A percentile compares a stretch with the other conserved stretches of the same genome.
Conservation (phyloP, 2,797 vertebrate species). For the Pipistrellus nathusii region DNA sequence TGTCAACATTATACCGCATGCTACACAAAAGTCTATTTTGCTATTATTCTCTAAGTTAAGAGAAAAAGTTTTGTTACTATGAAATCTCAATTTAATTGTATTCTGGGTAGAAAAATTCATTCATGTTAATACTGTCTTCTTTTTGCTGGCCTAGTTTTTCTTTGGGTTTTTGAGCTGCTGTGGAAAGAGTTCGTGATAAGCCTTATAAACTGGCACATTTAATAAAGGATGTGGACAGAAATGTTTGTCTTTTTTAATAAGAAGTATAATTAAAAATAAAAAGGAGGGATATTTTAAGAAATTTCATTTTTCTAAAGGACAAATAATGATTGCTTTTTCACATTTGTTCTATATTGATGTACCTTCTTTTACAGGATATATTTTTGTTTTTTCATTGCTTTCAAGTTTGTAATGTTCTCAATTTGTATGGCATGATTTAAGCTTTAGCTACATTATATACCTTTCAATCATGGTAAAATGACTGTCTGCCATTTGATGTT, state of each 20-base stretch:
- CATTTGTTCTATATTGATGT: neutral
- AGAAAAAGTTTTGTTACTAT: constrained; percentile 65
- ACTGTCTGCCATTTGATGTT: constrained; percentile 18
- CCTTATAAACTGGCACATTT: constrained; percentile 62
- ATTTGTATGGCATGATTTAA: constrained; percentile 55
- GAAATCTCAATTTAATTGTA: constrained; percentile 74
- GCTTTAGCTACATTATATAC: constrained; percentile 50
- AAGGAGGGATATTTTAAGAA: neutral
- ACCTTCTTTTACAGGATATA: neutral
- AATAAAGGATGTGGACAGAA: constrained; percentile 51
- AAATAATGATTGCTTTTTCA: constrained; percentile 60
- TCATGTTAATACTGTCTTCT: constrained; percentile 72
- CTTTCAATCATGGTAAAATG: constrained; percentile 48
- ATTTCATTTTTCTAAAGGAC: constrained; percentile 60
- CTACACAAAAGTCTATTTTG: constrained; percentile 78
- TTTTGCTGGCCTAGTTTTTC: constrained; percentile 74
- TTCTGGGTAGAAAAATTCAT: constrained; percentile 74
- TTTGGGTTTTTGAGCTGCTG: constrained; percentile 60
- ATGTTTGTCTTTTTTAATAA: constrained; percentile 68
- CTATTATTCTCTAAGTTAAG: constrained; percentile 74
- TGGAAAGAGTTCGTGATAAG: constrained; percentile 63
- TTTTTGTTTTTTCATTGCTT: constrained; percentile 59
- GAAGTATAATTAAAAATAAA: constrained; percentile 57
- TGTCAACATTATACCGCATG: constrained; percentile 81
- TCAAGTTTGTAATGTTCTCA: constrained; percentile 5